Evolutionary conservation across 35 echinoderm and acorn worm species (phyloP).

Genomic region (Holothuria glaberrima): DNA sequence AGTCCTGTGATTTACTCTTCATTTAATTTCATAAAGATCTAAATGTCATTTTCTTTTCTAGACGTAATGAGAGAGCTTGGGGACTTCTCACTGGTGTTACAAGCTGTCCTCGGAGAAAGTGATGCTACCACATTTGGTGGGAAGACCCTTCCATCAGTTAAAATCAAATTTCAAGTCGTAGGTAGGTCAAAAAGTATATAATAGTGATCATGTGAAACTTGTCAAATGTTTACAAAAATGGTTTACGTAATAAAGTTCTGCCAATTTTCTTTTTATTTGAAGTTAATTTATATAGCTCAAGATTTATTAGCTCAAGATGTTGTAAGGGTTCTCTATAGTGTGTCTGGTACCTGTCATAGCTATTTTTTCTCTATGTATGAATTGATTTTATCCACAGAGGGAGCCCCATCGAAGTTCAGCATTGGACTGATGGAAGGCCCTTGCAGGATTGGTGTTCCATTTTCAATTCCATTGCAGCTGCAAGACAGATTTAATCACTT

Average conservation of each 20-base stretch:
- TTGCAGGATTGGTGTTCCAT: slow-evolving; percentile 85
- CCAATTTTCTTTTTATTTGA: no score
- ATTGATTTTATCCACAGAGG: slow-evolving; percentile 24
- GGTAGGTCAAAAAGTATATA: slow-evolving; percentile 33
- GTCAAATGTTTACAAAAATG: background rate
- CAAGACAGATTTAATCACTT: slow-evolving; percentile 85
- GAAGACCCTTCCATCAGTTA: slow-evolving; percentile 71
- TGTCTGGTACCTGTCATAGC: no score
- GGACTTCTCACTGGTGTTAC: slow-evolving; percentile 75
- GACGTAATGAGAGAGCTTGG: slow-evolving; percentile 81
- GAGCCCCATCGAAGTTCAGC: slow-evolving; percentile 73
- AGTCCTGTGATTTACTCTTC: no score
- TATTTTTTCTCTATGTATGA: background rate
- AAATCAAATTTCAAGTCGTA: slow-evolving; percentile 87
- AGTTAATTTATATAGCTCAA: no score
- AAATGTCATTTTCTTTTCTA: background rate
- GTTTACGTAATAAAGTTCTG: no score
- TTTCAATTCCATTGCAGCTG: slow-evolving; percentile 87
- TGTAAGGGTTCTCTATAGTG: no score
- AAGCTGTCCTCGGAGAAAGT: slow-evolving; percentile 88
- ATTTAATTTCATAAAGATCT: no score
- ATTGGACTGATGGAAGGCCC: slow-evolving; percentile 82
- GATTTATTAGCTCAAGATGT: no score
- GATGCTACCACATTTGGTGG: slow-evolving; percentile 71
- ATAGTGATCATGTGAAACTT: background rate